Conservation (phyloP, 2,888 invertebrate species). For the Mayetiola destructor region DNA sequence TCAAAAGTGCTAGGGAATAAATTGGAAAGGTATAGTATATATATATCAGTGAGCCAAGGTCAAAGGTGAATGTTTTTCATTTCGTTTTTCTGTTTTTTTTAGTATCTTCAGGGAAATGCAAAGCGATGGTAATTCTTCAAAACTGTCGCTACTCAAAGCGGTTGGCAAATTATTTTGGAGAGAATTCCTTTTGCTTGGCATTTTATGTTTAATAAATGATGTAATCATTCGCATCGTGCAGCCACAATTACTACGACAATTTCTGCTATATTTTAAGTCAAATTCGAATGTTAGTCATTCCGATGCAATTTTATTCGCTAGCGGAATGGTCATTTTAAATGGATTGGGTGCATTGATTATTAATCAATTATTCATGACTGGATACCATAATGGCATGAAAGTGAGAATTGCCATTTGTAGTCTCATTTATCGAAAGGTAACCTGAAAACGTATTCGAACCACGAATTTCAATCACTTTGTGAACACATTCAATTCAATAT, state of each 20-base stretch:
- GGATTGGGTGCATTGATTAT: conserved; percentile 35
- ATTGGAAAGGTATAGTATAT: conserved; percentile 35
- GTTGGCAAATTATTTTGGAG: no score
- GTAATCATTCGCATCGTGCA: conserved; percentile 19
- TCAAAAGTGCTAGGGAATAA: conserved; percentile 37
- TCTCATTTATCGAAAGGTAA: conserved; percentile 57
- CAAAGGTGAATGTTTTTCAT: no score
- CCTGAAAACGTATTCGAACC: no score
- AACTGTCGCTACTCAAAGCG: no score
- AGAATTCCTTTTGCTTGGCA: conserved; percentile 19
- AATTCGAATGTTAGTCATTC: neutral
- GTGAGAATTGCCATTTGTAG: conserved; percentile 53
- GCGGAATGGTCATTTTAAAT: conserved; percentile 28
- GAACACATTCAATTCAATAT: no score
- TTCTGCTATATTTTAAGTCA: conserved; percentile 20
- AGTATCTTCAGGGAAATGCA: no score
- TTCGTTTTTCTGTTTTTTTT: no score
- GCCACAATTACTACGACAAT: conserved; percentile 20
- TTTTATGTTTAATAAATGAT: conserved; percentile 19
- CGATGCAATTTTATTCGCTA: conserved; percentile 2
- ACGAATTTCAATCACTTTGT: neutral
- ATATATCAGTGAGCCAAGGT: no score
- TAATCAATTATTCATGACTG: conserved; percentile 50
- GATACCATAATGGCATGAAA: conserved; percentile 58
- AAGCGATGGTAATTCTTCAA: no score